phyloP scores from a whole-genome alignment of 2,113 vertebrate genomes.

The Lynx canadensis region DNA sequence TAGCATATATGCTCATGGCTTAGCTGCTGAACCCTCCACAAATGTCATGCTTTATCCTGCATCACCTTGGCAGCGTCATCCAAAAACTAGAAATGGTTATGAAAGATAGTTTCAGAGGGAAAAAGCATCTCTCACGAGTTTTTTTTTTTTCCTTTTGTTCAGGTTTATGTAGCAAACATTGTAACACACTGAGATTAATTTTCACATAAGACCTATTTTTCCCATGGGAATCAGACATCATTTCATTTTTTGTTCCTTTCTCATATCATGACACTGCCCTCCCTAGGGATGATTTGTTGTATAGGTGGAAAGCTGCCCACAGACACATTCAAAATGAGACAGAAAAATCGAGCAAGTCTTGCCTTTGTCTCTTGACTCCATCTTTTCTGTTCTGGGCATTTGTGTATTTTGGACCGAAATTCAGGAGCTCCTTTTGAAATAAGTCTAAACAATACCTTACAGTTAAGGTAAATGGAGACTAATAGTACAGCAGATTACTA shows the following conservation, averaged over 20 bases:
- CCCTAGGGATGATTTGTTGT: conserved; percentile 52
- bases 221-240: conserved; percentile 60
- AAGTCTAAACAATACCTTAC: not conserved
- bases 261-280: conserved; percentile 45
- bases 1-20: accelerated
- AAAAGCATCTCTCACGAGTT: not conserved
- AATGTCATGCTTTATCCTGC: not conserved
- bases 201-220: conserved; percentile 67
- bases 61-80: not conserved
- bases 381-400: not conserved
- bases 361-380: conserved; percentile 43
- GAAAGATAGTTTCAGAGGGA: not conserved
- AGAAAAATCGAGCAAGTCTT: conserved; percentile 53
- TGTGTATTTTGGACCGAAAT: not conserved
- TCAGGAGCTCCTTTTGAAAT: not conserved
- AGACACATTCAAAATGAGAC: conserved; percentile 48
- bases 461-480: not conserved
- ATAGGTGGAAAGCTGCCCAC: conserved; percentile 66
- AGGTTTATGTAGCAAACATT: conserved; percentile 66
- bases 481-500: not conserved
- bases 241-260: conserved; percentile 69
- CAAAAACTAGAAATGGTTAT: not conserved
- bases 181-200: conserved; percentile 76
- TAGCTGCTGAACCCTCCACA: accelerated
- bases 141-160: conserved; percentile 48